These are phyloP conservation scores for Fulica atra DNA, from an alignment of 2,113 vertebrate genomes.

Conservation along the genomic window DNA sequence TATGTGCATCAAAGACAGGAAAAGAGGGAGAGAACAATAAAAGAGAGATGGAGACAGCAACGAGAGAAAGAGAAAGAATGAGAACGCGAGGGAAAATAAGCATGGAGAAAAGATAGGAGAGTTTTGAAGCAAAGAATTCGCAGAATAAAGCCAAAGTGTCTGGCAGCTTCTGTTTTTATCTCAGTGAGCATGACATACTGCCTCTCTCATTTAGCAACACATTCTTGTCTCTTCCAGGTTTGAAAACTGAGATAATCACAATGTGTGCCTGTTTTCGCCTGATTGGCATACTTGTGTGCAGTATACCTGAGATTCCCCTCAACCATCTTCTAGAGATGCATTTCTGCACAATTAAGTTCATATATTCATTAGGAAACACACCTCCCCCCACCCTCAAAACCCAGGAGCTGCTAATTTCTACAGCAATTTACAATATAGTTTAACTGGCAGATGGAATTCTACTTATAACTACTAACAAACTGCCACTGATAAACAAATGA, in stretches of 20 bases:
- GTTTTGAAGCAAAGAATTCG: conserved; percentile 70
- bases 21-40: conserved; percentile 75
- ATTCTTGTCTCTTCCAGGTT: conserved; percentile 75
- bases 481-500: conserved; percentile 78
- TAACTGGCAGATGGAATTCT: conserved; percentile 79
- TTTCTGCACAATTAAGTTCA: conserved; percentile 65
- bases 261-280: conserved; percentile 69
- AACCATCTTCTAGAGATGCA: conserved; percentile 8
- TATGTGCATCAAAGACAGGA: conserved; percentile 78
- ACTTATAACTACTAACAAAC: conserved; percentile 82
- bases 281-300: conserved; percentile 65
- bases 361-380: conserved; percentile 65
- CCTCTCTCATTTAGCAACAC: conserved; percentile 79
- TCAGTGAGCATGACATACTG: conserved; percentile 72
- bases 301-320: conserved; percentile 66
- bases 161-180: conserved; percentile 82
- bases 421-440: conserved; percentile 66
- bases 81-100: neutral
- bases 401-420: conserved; percentile 70
- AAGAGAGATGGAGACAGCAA: conserved; percentile 69
- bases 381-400: neutral
- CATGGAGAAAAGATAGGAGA: conserved; percentile 54
- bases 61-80: conserved; percentile 45
- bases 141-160: conserved; percentile 78
- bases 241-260: conserved; percentile 77